These are phyloP conservation scores for Archegozetes longisetosus DNA, from an alignment of 1,140 invertebrate species.

Conservation along the genomic window DNA sequence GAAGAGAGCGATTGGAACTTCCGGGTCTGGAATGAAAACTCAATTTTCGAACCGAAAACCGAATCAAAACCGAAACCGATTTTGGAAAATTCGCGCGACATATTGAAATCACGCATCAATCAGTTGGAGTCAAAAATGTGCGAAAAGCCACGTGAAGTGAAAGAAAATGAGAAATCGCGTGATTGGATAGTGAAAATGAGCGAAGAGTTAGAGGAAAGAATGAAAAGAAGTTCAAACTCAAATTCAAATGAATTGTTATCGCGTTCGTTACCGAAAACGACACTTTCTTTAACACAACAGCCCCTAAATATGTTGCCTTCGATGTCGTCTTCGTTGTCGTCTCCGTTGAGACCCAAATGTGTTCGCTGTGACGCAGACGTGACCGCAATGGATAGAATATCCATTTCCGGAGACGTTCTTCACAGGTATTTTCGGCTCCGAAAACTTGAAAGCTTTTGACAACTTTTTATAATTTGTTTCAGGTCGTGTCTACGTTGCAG, in stretches of 20 bases:
- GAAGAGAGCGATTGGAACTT: conserved; percentile 81
- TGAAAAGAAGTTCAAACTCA: not conserved
- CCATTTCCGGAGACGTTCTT: not conserved
- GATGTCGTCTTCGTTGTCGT: not conserved
- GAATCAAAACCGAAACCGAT: not conserved
- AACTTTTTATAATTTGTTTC: not conserved
- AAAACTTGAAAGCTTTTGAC: conserved; percentile 1
- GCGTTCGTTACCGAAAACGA: not conserved
- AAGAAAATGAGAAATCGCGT: not conserved
- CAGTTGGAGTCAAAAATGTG: conserved; percentile 3
- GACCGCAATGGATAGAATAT: not conserved
- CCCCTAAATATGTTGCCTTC: not conserved
- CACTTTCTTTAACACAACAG: conserved; percentile 3
- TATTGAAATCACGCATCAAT: conserved; percentile 1
- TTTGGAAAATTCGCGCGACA: not conserved
- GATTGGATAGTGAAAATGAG: not conserved
- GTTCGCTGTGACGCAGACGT: conserved; percentile 4
- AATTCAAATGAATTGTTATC: not conserved
- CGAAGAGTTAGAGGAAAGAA: not conserved
- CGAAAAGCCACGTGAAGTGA: not conserved
- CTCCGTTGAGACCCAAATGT: not conserved
- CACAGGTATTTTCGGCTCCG: not conserved
- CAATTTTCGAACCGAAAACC: not conserved
- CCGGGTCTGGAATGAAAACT: conserved; percentile 26
- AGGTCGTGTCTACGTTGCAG: not conserved